Evolutionary conservation across 2,888 invertebrate genomes (phyloP), one percentile per base, ranked within the genome.

Genomic region (Nipponacmea schrenckii): DNA sequence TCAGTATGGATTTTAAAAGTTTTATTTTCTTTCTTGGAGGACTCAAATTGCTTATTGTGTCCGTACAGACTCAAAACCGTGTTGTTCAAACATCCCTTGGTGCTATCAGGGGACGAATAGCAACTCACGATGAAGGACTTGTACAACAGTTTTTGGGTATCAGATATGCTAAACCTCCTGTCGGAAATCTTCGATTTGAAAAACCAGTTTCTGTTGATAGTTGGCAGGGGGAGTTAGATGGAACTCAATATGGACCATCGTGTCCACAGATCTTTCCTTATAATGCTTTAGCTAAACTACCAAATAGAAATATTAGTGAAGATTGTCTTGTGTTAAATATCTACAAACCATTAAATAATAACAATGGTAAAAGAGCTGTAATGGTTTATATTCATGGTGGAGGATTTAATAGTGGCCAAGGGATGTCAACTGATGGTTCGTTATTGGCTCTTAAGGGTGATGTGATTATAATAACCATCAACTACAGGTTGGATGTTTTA

Each of bases 261-360:
- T 97, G 97, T 91, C 93, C 94, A 84, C 96, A 96, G 91, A 69
- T 64, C 15, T 63, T 77, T 50, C 56, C 56, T 15, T 79, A 81
- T 68, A 48, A 46, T 14, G 73, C 75, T 26, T 81, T 70, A 66
- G 77, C 75, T 0, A 68, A 74, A 17, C 79, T 80, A 90, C 95
- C 96, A 68, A 96, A 96, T 88, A 96, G 96, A n/a, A 93, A 93
- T 69, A 91, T 95, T 85, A 94, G 93, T 88, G 97, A 97, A 91
- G 96, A 97, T 90, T 97, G 97, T 89, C 92, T 97, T 68, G 96
- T 95, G 89, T 92, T 97, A 83, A 96, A 95, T 90, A 94, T 97
- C 82, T 95, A 95, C 84, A 92, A 93, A 63, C 97, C 96, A 8
- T 17, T 26, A 46, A 50, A 5, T n/a, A 26, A 14, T 17, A 17